A percentile compares a stretch with the other conserved stretches of the same genome.
Evolutionary conservation across 1,140 invertebrate species (phyloP).

Genomic region (Nymphalis io): DNA sequence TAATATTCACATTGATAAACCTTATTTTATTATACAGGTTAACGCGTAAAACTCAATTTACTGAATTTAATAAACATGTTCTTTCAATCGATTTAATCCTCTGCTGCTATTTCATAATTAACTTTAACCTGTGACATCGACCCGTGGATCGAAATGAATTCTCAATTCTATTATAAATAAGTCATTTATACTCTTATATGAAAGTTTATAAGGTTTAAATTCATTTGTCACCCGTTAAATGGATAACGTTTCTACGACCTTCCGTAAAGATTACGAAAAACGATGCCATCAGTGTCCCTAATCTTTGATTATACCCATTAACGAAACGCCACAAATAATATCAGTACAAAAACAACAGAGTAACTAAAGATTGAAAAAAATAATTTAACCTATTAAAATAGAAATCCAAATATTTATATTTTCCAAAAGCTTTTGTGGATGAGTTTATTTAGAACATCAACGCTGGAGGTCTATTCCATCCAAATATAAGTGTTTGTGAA

Average conservation of each 20-base stretch:
- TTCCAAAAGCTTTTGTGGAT: constrained; percentile 1
- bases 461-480: constrained; percentile 60
- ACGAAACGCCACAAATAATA: constrained; percentile 18
- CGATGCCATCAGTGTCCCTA: constrained; percentile 36
- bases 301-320: constrained; percentile 37
- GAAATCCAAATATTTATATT: constrained; percentile 6
- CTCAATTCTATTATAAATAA: constrained; percentile 16
- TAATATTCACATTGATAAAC: not conserved
- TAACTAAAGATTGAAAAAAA: not conserved
- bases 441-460: constrained; percentile 32
- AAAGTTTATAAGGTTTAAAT: constrained; percentile 17
- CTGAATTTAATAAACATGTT: constrained; percentile 31
- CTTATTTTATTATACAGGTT: constrained; percentile 3
- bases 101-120: constrained; percentile 36
- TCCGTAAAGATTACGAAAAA: constrained; percentile 38
- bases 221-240: constrained; percentile 20
- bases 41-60: constrained; percentile 22
- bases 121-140: constrained; percentile 36
- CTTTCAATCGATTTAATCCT: constrained; percentile 30
- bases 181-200: constrained; percentile 21
- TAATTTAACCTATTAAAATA: not conserved
- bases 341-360: not conserved
- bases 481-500: constrained; percentile 59
- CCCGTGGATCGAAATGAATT: constrained; percentile 45
- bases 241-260: constrained; percentile 40